Percentiles rank a stretch among this genome's conserved stretches.
These are phyloP conservation scores for Sphyrna mokarran DNA, from an alignment of 2,113 vertebrate genomes.

Conservation along the genomic window DNA sequence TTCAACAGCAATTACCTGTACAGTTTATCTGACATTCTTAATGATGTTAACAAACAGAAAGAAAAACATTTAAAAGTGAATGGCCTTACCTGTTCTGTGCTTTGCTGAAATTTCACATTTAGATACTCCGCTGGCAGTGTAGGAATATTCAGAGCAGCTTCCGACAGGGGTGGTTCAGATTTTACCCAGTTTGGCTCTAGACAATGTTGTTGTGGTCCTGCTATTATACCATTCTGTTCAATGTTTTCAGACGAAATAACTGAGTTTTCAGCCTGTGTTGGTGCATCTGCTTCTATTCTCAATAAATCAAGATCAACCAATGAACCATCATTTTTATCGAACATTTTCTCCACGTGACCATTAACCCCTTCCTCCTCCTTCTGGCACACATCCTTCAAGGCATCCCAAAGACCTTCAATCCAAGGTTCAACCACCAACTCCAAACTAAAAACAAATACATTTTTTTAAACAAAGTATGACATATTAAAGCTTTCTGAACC, in stretches of 20 bases:
- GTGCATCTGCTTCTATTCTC: constrained; percentile 52
- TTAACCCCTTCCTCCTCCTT: constrained; percentile 44
- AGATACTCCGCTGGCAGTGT: constrained; percentile 65
- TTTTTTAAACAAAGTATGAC: not conserved
- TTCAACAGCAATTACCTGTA: not conserved
- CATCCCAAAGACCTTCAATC: constrained; percentile 84
- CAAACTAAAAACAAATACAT: constrained; percentile 55
- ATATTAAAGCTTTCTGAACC: not conserved
- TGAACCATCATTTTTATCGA: constrained; percentile 32
- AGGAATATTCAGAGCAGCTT: constrained; percentile 72
- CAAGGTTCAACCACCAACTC: constrained; percentile 91
- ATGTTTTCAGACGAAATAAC: constrained; percentile 38
- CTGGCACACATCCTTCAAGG: constrained; percentile 54
- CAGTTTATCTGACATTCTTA: not conserved
- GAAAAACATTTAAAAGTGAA: constrained; percentile 42
- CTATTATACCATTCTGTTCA: not conserved
- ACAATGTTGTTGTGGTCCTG: constrained; percentile 38
- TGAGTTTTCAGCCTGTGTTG: constrained; percentile 19
- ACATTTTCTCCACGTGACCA: not conserved
- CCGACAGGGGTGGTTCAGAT: constrained; percentile 68
- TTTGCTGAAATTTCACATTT: constrained; percentile 61
- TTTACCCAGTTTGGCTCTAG: constrained; percentile 55
- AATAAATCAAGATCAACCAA: constrained; percentile 58
- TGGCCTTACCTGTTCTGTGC: constrained; percentile 54
- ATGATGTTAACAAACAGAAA: not conserved